Percentiles rank a stretch among this genome's conserved stretches.
phyloP scores from a whole-genome alignment of 2,797 vertebrate genomes.

The Alosa sapidissima region DNA sequence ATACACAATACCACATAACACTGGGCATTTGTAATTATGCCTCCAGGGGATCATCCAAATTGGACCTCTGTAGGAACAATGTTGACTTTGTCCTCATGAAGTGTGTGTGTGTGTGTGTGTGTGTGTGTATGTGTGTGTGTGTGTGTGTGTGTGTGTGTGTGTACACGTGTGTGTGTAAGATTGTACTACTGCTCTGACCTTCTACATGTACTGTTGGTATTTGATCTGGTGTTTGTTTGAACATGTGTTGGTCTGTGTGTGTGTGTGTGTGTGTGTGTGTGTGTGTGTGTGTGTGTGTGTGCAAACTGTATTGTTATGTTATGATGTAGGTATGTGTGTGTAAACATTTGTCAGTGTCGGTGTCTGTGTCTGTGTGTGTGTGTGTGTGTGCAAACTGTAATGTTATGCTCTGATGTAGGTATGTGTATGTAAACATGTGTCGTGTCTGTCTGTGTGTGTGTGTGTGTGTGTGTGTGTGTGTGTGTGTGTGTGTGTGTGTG shows the following conservation, averaged over 20 bases:
- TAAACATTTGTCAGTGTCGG: background rate
- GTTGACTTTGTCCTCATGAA: background rate
- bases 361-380: slow-evolving; percentile 58
- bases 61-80: background rate
- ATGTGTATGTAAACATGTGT: too few species aligned
- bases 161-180: background rate
- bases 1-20: background rate
- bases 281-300: slow-evolving; percentile 62
- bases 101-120: background rate
- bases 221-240: too few species aligned
- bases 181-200: too few species aligned
- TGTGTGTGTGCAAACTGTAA: slow-evolving; percentile 39
- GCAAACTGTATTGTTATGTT: slow-evolving; percentile 17
- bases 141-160: slow-evolving; percentile 66
- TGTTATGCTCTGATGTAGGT: too few species aligned
- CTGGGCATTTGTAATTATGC: background rate
- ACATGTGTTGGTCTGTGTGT: background rate
- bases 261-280: background rate
- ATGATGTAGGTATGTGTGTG: slow-evolving; percentile 37
- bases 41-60: background rate
- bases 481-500: slow-evolving; percentile 36
- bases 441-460: background rate
- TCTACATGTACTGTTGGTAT: too few species aligned
- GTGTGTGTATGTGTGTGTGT: background rate
- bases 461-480: background rate